phyloP scores from a whole-genome alignment of 2,797 vertebrate species.

The Neosalanx taihuensis region DNA sequence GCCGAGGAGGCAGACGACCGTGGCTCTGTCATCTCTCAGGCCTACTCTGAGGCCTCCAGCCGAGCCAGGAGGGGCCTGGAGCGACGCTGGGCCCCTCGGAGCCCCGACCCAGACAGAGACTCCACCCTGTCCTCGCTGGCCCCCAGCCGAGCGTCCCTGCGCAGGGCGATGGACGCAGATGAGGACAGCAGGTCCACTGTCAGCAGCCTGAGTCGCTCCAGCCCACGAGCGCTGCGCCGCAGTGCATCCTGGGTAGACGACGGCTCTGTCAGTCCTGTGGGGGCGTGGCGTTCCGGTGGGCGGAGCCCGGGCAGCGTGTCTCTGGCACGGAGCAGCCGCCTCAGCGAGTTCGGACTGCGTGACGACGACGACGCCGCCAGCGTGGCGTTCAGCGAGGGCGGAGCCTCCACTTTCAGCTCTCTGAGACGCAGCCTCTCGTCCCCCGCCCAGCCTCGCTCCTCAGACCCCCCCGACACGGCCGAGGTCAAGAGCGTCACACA shows the following conservation, averaged over 20 bases:
- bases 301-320: conserved; percentile 71
- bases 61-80: conserved; percentile 81
- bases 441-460: conserved; percentile 74
- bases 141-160: conserved; percentile 79
- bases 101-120: conserved; percentile 81
- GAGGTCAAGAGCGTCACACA: conserved; percentile 72
- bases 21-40: conserved; percentile 78
- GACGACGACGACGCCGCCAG: conserved; percentile 71
- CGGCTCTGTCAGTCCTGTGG: conserved; percentile 55
- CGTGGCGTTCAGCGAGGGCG: conserved; percentile 69
- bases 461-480: conserved; percentile 51
- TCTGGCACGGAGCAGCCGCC: conserved; percentile 77
- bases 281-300: conserved; percentile 56
- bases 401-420: conserved; percentile 78
- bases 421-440: conserved; percentile 84
- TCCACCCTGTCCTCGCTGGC: conserved; percentile 76
- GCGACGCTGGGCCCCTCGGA: conserved; percentile 82
- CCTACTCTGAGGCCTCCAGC: conserved; percentile 81
- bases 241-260: conserved; percentile 83
- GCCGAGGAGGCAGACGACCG: conserved; percentile 71
- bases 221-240: conserved; percentile 71
- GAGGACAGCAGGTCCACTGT: conserved; percentile 76
- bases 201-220: conserved; percentile 74
- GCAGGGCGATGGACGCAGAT: conserved; percentile 71
- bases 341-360: conserved; percentile 78